Base-by-base conservation (phyloP, 1,140 invertebrate species). In the Psix sp. region DNA sequence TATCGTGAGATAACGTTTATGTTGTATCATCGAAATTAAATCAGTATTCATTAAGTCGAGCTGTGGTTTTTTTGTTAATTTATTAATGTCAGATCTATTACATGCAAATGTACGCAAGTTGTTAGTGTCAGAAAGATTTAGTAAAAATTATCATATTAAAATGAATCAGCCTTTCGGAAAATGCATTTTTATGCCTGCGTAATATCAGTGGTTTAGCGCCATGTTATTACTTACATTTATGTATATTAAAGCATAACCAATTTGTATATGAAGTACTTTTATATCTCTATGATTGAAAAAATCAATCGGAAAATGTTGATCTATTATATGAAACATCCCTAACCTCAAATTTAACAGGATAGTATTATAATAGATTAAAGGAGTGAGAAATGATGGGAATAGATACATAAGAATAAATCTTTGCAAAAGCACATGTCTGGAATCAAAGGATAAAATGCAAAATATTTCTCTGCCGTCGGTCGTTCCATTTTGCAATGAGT, bases 401-500 rank as follows among this genome's bases (percentile, higher is more conserved):
- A 46, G 54, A 65, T 52, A 54, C 31, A 54, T 45, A 65, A 48
- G 46, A 62, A 62, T 60, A 54, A 62, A 70, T 48, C 48, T 52
- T 74, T 60, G 54, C 52, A 57, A 74, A 74, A 67, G 56, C 62
- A 67, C 36, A 60, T 74, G 62, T 67, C 42, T 67, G 52, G 49
- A 60, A 54, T 46, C 71, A 74, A 74, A 67, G 45, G 71, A 74
- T 66, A 45, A 74, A 74, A 20, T 29, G 56, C 33, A 67, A 62
- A 74, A 74, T 74, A 74, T 74, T 74, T 74, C 43, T 56, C 40
- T 70, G 56, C 52, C 49, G 56, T 43, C 63, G 48, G 56, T 67
- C 56, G 71, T 74, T 67, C 38, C 63, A 74, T 67, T 74, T 74
- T 67, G 56, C 71, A 67, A 66, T 67, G 57, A 49, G 71, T 67